Evolutionary conservation across 2,797 vertebrate genomes (phyloP), one percentile per base, ranked within the genome.

Genomic region (Crotalus adamanteus): DNA sequence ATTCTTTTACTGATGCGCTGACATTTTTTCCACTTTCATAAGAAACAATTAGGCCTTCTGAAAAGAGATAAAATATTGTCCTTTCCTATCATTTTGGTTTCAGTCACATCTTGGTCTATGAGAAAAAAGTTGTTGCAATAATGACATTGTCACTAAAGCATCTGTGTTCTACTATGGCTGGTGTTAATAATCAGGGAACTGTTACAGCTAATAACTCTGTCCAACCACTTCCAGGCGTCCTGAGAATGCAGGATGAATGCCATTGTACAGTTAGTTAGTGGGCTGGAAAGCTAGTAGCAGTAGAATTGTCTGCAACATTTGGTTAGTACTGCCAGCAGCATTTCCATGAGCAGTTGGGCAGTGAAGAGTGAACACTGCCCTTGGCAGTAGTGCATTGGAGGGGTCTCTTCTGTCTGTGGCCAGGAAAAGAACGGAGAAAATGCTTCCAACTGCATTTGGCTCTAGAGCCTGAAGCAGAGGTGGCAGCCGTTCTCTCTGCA

Each of bases 301-400:
- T 86, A 56, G 91, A 57, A 42, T 55, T 94, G 53, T 93, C 89
- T 59, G 55, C 94, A 92, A 92, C 94, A 90, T 94, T 94, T 92
- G 89, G 91, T 92, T 47, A 31, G n/a, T 89, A 78, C 56, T 92
- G 57, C 78, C 91, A 61, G 88, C 92, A 94, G 92, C 57, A 37
- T 47, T 56, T 91, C 47, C 61, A 89, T 94, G 94, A 93, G 94
- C 93, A 89, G 22, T 16, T 93, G 83, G 92, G 95, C 92, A 93
- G 78, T 42, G 87, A 88, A 94, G 94, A 90, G 90, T 87, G 86
- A 31, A 92, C 65, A 28, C 55, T 55, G 59, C 94, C 93, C 63
- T 18, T 59, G 92, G 59, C n/a, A 6, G 55, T 37, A 91, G 93
- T 93, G 65, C 86, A 57, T 89, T 60, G 61, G 90, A 93, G 63